Conservation (phyloP, 92 coral and sea anemone genomes). For the Zoanthus sociatus region DNA sequence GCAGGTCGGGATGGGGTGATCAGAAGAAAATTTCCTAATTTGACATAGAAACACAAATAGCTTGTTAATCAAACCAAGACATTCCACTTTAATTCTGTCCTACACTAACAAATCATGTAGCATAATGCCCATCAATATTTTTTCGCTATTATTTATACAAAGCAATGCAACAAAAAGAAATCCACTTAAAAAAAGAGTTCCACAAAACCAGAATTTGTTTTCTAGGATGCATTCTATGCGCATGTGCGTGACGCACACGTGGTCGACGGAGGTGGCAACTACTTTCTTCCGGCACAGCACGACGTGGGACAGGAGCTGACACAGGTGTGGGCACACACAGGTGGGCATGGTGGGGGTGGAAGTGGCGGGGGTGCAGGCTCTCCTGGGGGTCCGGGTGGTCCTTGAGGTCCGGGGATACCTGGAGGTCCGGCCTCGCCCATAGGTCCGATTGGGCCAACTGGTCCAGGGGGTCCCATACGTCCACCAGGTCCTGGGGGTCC, state of each 20-base stretch:
- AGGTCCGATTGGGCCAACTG: constrained; percentile 99
- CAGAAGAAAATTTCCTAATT: neutral
- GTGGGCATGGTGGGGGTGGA: constrained; percentile 99
- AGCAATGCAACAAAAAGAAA: constrained; percentile 75
- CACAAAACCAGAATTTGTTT: constrained; percentile 64
- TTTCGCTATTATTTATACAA: constrained; percentile 73
- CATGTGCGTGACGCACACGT: constrained; percentile 52
- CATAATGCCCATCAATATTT: constrained; percentile 19
- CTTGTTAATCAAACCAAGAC: constrained; percentile 40
- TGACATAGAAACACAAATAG: neutral
- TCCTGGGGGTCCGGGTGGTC: constrained; percentile 99
- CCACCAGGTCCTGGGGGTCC: constrained; percentile 99
- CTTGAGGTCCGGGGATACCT: constrained; percentile 97
- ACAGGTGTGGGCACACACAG: constrained; percentile 99
- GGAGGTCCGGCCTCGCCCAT: constrained; percentile 99
- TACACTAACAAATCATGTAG: constrained; percentile 34
- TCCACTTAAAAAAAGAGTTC: constrained; percentile 72
- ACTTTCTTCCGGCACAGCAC: constrained; percentile 95
- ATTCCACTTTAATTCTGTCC: constrained; percentile 37
- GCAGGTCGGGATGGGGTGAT: too few relatives aligned
- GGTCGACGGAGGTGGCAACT: constrained; percentile 66
- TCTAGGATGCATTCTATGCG: constrained; percentile 19
- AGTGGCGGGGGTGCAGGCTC: constrained; percentile 99
- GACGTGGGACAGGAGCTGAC: constrained; percentile 88
- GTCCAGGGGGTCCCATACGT: constrained; percentile 99